Evolutionary conservation across 92 coral and sea anemone species (phyloP).

Genomic region (Porites rus): DNA sequence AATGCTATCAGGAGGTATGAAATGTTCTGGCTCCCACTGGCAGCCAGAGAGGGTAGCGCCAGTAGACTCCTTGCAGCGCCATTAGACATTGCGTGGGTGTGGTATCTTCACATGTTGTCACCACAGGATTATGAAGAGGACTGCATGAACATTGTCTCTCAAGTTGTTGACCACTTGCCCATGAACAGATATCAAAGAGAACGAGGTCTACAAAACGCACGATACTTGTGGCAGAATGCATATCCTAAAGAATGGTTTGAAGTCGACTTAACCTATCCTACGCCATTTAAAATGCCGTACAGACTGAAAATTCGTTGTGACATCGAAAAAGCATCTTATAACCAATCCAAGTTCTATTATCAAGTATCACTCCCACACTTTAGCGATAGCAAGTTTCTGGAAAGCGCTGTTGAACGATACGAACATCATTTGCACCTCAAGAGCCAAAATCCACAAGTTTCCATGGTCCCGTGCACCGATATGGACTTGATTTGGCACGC

Average conservation of each 20-base stretch:
- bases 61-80: constrained; percentile 65
- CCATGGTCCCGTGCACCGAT: constrained; percentile 80
- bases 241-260: constrained; percentile 59
- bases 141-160: constrained; percentile 42
- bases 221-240: constrained; percentile 14
- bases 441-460: constrained; percentile 59
- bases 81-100: constrained; percentile 86
- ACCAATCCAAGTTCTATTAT: constrained; percentile 64
- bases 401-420: constrained; percentile 75
- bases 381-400: constrained; percentile 57
- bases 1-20: constrained; percentile 77
- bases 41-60: constrained; percentile 29
- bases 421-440: constrained; percentile 71
- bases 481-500: constrained; percentile 86
- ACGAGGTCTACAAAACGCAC: constrained; percentile 25
- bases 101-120: constrained; percentile 77
- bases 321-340: constrained; percentile 47
- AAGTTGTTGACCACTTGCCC: constrained; percentile 50
- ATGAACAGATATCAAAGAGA: constrained; percentile 28
- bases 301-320: constrained; percentile 35
- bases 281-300: constrained; percentile 11
- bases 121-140: constrained; percentile 66
- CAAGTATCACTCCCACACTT: constrained; percentile 87
- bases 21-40: constrained; percentile 75
- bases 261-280: constrained; percentile 41